Conservation (phyloP, 2,113 vertebrate species). For the Albula glossodonta region DNA sequence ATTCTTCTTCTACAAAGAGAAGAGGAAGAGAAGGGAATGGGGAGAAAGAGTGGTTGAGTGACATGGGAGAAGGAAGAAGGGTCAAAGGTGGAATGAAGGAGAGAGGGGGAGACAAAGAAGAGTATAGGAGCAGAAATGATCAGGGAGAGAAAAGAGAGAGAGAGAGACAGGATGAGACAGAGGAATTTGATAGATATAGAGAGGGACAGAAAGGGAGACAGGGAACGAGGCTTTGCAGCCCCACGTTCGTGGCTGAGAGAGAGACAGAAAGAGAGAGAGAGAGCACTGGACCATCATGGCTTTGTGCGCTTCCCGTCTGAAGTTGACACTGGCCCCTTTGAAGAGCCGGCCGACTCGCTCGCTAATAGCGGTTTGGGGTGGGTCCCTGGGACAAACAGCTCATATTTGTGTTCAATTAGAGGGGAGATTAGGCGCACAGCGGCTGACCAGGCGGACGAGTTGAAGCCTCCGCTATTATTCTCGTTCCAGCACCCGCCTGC, state of each 20-base stretch:
- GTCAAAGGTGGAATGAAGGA: slow-evolving; percentile 2
- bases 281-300: slow-evolving; percentile 55
- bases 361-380: slow-evolving; percentile 72
- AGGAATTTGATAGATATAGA: slow-evolving; percentile 24
- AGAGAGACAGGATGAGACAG: neutral
- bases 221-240: neutral
- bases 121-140: neutral
- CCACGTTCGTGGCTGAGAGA: slow-evolving; percentile 19
- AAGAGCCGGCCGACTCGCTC: slow-evolving; percentile 66
- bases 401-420: slow-evolving; percentile 74
- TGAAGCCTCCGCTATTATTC: slow-evolving; percentile 55
- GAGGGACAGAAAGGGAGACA: neutral
- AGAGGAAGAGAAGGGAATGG: neutral
- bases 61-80: neutral
- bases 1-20: neutral
- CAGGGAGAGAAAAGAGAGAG: neutral
- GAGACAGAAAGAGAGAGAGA: slow-evolving; percentile 48
- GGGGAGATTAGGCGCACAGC: slow-evolving; percentile 65
- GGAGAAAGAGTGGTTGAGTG: neutral
- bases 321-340: slow-evolving; percentile 71
- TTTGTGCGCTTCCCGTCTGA: slow-evolving; percentile 61
- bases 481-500: slow-evolving; percentile 50
- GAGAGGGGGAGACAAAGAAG: neutral
- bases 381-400: slow-evolving; percentile 67
- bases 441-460: slow-evolving; percentile 61